phyloP scores from a whole-genome alignment of 1,140 invertebrate species.

The Eueides isabella region DNA sequence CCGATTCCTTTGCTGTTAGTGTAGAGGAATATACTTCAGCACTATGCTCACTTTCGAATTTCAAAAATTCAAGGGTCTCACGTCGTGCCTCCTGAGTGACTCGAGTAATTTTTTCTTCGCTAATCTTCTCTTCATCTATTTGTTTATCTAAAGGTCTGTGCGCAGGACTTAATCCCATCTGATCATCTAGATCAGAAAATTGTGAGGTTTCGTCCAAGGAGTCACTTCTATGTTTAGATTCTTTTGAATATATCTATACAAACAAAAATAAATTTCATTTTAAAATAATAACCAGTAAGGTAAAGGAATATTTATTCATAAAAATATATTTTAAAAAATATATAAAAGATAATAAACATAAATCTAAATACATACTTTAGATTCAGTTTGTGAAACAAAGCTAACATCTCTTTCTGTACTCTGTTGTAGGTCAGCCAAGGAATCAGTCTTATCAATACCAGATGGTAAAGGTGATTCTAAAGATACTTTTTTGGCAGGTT shows the following conservation, averaged over 20 bases:
- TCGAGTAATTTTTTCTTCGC: slow-evolving; percentile 37
- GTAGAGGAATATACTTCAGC: slow-evolving; percentile 48
- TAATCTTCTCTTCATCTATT: slow-evolving; percentile 33
- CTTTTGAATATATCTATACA: slow-evolving; percentile 66
- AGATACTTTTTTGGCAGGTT: slow-evolving; percentile 60
- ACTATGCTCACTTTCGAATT: slow-evolving; percentile 69
- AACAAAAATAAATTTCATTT: no score
- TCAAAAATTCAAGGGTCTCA: slow-evolving; percentile 69
- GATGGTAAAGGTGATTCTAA: slow-evolving; percentile 73
- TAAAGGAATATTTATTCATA: neutral
- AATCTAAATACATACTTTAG: slow-evolving; percentile 61
- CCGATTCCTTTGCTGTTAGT: slow-evolving; percentile 41
- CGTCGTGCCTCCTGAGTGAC: slow-evolving; percentile 35
- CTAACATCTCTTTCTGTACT: slow-evolving; percentile 79
- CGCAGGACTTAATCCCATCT: slow-evolving; percentile 74
- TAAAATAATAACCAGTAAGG: no score
- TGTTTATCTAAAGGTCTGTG: slow-evolving; percentile 60
- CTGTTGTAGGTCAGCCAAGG: slow-evolving; percentile 75
- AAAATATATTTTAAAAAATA: slow-evolving; percentile 29
- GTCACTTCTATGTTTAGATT: slow-evolving; percentile 76
- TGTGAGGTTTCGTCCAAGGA: slow-evolving; percentile 81
- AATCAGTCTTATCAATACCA: slow-evolving; percentile 73
- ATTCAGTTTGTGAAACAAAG: slow-evolving; percentile 80
- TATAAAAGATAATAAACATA: neutral
- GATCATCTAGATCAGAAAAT: slow-evolving; percentile 81